Percentiles rank a stretch among this genome's conserved stretches.
These are phyloP conservation scores for Bubalus kerabau DNA, from an alignment of 2,113 vertebrate genomes.

Conservation along the genomic window DNA sequence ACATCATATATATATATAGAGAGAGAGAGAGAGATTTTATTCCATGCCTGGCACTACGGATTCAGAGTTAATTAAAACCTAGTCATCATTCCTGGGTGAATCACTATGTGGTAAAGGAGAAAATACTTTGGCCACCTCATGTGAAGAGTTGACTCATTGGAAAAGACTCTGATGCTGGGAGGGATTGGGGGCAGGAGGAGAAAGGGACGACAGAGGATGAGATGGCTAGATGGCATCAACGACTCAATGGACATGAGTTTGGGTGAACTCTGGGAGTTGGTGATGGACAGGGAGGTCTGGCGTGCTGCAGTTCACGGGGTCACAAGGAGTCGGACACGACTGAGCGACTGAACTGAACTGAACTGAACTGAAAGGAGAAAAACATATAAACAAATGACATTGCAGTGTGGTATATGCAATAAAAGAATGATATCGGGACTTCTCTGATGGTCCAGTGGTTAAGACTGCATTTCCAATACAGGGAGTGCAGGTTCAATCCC, in stretches of 20 bases:
- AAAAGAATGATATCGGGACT: neutral
- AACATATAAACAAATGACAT: neutral
- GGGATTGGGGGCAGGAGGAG: too few relatives aligned
- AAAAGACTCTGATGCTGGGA: too few relatives aligned
- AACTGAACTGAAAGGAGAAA: too few relatives aligned
- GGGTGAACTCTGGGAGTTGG: too few relatives aligned
- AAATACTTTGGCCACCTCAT: neutral
- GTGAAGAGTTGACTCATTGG: too few relatives aligned
- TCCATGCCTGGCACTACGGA: neutral
- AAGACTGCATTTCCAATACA: neutral
- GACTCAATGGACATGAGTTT: too few relatives aligned
- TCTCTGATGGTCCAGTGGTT: neutral
- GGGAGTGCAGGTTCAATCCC: neutral
- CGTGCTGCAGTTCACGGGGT: too few relatives aligned
- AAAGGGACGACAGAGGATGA: too few relatives aligned
- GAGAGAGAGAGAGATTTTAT: neutral
- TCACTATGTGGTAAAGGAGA: neutral
- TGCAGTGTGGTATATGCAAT: neutral
- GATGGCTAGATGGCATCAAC: too few relatives aligned
- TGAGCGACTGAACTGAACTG: too few relatives aligned
- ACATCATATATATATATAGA: neutral
- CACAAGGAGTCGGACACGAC: too few relatives aligned
- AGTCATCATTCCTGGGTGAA: neutral
- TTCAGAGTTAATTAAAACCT: neutral
- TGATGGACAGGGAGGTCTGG: too few relatives aligned